These are phyloP conservation scores for Hemicordylus capensis DNA, from an alignment of 2,113 vertebrate genomes.

Conservation along the genomic window DNA sequence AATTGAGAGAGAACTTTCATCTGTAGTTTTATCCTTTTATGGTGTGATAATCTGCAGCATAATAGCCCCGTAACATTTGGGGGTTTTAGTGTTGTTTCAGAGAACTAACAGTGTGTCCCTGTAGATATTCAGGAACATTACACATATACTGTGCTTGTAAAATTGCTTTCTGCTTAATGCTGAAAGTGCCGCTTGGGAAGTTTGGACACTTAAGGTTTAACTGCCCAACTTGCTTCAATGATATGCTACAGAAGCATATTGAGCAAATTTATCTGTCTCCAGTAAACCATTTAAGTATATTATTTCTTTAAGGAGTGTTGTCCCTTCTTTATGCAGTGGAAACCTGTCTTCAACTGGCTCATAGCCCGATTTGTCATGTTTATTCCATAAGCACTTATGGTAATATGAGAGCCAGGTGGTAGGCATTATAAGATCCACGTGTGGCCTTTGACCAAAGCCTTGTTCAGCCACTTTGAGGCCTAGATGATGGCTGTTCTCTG, in stretches of 20 bases:
- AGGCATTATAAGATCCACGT: background rate
- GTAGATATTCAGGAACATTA: background rate
- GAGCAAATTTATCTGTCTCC: background rate
- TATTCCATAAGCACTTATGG: conserved; percentile 22
- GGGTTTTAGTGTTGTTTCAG: background rate
- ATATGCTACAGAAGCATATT: background rate
- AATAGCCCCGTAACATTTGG: background rate
- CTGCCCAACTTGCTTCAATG: background rate
- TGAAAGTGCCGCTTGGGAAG: background rate
- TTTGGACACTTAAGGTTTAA: background rate
- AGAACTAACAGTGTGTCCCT: background rate
- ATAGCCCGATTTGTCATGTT: background rate
- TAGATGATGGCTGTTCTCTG: background rate
- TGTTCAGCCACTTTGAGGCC: background rate
- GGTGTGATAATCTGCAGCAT: background rate
- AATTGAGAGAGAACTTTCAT: background rate
- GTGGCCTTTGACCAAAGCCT: conserved; percentile 11
- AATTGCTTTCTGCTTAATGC: background rate
- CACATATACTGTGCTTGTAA: background rate
- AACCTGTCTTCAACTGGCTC: background rate
- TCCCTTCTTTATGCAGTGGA: background rate
- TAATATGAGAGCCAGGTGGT: conserved; percentile 12
- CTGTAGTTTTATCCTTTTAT: conserved; percentile 10
- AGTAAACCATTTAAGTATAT: background rate
- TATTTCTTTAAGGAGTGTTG: background rate